Base-by-base conservation (phyloP, 2,888 invertebrate genomes). In the Tridacna crocea region DNA sequence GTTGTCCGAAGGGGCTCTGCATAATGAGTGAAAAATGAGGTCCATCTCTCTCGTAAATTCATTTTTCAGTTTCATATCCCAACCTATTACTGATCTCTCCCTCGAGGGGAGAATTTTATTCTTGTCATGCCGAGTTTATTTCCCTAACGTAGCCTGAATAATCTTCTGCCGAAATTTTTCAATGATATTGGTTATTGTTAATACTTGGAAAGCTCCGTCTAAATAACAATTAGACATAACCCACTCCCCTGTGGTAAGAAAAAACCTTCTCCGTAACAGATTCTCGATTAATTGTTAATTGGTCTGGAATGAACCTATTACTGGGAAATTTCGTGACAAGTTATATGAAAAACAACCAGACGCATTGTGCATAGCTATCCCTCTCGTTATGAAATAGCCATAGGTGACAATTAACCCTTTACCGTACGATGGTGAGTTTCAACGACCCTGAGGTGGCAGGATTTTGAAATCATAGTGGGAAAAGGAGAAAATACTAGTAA, bases 251-350 rank as follows among this genome's bases (percentile, higher is more conserved):
- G 26, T 22, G 22, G n/a, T 61, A 61, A 13, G 13, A n/a, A n/a
- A 58, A 19, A 58, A n/a, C 58, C 58, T 58, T 19, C 13, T 22
- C 61, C 24, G 22, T 61, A 22, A 61, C 61, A 61, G 22, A 61
- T 61, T 61, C 61, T 36, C 22, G 26, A 61, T 61, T 61, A 61
- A 61, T 61, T 61, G 61, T 61, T 61, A 61, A 61, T 61, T 22
- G 61, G 61, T 61, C 61, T 24, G 61, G 61, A 61, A 61, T 61
- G 61, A 61, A 24, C 13, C 61, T 22, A 61, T 61, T 61, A 61
- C 61, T 22, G 22, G 61, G 61, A 61, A 36, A 24, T 24, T 61
- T 61, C 22, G 24, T 61, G 61, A 24, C 26, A 24, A 61, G 22
- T 19, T 4, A 58, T 17, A 61, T 6, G n/a, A 22, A 24, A 61